Evolutionary conservation across 2,113 vertebrate species (phyloP), one percentile per base, ranked within the genome.

Genomic region (Prionailurus viverrinus): DNA sequence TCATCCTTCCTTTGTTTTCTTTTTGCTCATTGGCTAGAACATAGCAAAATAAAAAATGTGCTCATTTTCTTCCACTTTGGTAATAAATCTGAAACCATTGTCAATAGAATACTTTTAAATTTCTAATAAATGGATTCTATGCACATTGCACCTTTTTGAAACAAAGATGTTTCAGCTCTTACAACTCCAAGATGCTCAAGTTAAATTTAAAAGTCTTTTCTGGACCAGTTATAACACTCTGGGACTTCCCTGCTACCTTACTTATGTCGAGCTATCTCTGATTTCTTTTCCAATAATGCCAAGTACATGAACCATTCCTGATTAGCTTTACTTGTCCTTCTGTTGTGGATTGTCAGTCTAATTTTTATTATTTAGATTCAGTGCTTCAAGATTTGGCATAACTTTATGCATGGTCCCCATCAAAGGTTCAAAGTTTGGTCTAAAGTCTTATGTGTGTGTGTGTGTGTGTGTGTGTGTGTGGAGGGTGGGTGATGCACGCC

Each of bases 211-310:
- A 71, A 91, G 51, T 16, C 78, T 76, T 36, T 63, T 84, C 9
- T 31, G 16, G 27, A 10, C 55, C 23, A 68, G 13, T 84, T 93
- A 65, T 1, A 55, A 51, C 29, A 68, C 29, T 48, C 3, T 69
- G 76, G 88, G 8, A 88, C 53, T 15, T 93, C 80, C n/a, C 9
- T 76, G 19, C 2, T 81, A 11, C 63, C 16, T 53, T 95, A 41
- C 19, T 91, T 95, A 39, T 7, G 33, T 61, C 27, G 55, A 36
- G 48, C 41, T 53, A 45, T 16, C 10, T 91, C n/a, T 89, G 51
- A 95, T 88, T 95, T 97, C 58, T 48, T 93, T 61, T 78, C n/a
- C 19, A 81, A 58, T 81, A 66, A 29, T 41, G 48, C 81, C 61
- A 93, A 88, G 29, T 36, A 5, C 27, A 94, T 33, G 19, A 68